A percentile compares a stretch with the other conserved stretches of the same genome.
Conservation (phyloP, 2,797 vertebrate species). For the Argya squamiceps region DNA sequence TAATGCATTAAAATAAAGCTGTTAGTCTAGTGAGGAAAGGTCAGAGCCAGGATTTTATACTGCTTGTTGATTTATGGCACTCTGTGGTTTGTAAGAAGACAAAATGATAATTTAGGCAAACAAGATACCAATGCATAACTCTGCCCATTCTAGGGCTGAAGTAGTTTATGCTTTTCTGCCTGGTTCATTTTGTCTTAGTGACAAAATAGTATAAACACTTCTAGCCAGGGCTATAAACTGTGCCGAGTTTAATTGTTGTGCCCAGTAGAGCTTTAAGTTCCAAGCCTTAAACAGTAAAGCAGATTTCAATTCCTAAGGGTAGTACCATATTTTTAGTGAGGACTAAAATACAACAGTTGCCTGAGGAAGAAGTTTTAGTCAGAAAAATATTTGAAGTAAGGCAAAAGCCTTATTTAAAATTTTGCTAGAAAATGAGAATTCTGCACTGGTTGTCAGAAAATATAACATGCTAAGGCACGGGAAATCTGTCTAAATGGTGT, state of each 20-base stretch:
- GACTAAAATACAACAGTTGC: neutral
- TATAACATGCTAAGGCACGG: neutral
- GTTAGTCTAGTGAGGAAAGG: neutral
- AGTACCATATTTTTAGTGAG: neutral
- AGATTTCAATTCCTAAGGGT: constrained; percentile 15
- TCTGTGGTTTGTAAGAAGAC: neutral
- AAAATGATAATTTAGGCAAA: neutral
- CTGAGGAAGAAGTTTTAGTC: constrained; percentile 27
- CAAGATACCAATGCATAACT: neutral
- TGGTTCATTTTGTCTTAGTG: neutral
- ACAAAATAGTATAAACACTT: neutral
- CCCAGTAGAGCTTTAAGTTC: neutral
- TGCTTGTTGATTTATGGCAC: neutral
- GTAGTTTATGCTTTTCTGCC: neutral
- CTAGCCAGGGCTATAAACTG: neutral
- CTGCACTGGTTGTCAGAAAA: neutral
- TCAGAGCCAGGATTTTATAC: neutral
- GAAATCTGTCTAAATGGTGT: neutral
- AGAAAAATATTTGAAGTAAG: constrained; percentile 48
- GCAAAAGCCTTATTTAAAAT: constrained; percentile 10
- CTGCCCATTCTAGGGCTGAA: neutral
- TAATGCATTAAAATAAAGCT: neutral
- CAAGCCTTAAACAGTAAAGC: constrained; percentile 25
- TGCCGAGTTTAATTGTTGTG: neutral
- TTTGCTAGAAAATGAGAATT: constrained; percentile 15